Evolutionary conservation across 2,888 invertebrate genomes (phyloP), one percentile per base, ranked within the genome.

Genomic region (Lissonota sp.): DNA sequence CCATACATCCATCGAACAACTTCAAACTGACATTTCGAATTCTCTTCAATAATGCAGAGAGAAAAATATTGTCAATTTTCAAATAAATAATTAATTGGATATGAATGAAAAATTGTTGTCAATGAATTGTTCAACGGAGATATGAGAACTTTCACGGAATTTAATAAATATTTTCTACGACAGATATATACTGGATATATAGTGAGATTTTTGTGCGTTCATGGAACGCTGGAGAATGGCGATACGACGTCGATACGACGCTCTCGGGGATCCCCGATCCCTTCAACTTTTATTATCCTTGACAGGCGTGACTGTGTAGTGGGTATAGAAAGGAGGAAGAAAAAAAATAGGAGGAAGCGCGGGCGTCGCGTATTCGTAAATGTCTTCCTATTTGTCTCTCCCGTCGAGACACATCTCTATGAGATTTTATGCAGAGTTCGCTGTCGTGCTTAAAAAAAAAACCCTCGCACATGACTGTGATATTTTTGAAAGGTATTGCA

Each of bases 221-320:
- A 26, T 26, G 26, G 26, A 26, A 26, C 26, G 26, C 26, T 26
- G 14, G 44, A 26, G 26, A 53, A 51, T 10, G 40, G 10, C 10
- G 14, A 39, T 62, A 16, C 44, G 64, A 71, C 51, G 64, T 71
- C 71, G 62, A 71, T 71, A 58, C 12, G 14, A 42, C 10, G 57
- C 64, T 60, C 51, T 58, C 42, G 71, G 58, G 62, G 58, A 77
- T 40, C n/a, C 51, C 8, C 39, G 66, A 60, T 42, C 64, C 51
- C 70, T 51, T 71, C 77, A 71, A 77, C 71, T 71, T 77, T 70
- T 71, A 71, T 60, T 58, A 77, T 51, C 8, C 64, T 58, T 58
- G 64, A 77, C 77, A 77, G 77, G 74, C 74, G 67, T 67, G 74
- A 66, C 66, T 58, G 66, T 39, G 57, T 42, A 42, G 57, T 57